phyloP scores from a whole-genome alignment of 2,797 vertebrate species.

The Ctenopoma multispine region DNA sequence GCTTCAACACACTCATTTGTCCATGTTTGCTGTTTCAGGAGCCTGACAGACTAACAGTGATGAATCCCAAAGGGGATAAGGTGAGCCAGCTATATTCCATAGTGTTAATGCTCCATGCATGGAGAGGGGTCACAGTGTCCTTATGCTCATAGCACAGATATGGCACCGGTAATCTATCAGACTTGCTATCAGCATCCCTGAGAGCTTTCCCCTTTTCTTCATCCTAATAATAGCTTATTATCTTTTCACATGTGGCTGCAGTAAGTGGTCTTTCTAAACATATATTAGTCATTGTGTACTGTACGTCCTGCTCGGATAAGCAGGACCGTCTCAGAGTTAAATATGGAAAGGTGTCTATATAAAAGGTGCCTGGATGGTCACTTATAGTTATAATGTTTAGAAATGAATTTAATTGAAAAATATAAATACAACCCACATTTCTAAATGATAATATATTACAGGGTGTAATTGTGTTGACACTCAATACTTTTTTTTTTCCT shows the following conservation, averaged over 20 bases:
- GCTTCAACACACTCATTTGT: constrained; percentile 22
- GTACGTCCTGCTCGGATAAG: background rate
- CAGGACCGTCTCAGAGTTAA: background rate
- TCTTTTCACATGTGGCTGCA: constrained; percentile 50
- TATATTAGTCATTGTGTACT: constrained; percentile 11
- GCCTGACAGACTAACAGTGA: constrained; percentile 41
- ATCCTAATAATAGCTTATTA: constrained; percentile 80
- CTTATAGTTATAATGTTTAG: background rate
- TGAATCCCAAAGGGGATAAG: constrained; percentile 81
- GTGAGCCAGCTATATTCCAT: constrained; percentile 68
- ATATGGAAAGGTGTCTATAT: background rate
- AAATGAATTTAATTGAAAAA: background rate
- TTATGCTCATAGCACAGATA: constrained; percentile 52
- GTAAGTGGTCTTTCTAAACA: constrained; percentile 23
- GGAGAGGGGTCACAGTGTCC: constrained; percentile 66
- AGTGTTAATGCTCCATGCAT: constrained; percentile 67
- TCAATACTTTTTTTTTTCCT: constrained; percentile 1
- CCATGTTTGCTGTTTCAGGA: constrained; percentile 61
- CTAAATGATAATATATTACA: background rate
- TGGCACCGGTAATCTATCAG: constrained; percentile 61
- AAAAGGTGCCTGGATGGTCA: background rate
- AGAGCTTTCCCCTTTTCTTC: constrained; percentile 73
- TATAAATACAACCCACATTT: background rate
- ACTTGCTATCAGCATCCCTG: constrained; percentile 72
- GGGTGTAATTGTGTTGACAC: background rate